Conservation (phyloP, 2,797 vertebrate genomes). For the Tympanoctomys barrerae region DNA sequence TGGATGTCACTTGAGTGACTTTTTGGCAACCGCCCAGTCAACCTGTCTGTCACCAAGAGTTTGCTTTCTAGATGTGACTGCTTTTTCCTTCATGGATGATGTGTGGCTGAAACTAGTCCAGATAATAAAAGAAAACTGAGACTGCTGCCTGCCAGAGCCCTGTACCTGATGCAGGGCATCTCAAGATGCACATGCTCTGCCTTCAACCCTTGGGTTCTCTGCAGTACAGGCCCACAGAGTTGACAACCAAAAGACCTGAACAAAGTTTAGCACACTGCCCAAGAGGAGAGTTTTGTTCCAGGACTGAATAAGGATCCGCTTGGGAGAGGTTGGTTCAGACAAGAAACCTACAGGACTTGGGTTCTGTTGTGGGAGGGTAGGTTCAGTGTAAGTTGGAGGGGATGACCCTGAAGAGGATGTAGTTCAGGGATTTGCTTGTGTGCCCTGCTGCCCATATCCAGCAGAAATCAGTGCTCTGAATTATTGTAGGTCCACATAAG, state of each 20-base stretch:
- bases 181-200: not conserved
- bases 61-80: not conserved
- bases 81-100: not conserved
- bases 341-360: not conserved
- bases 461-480: not conserved
- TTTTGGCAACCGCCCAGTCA: conserved; percentile 16
- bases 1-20: conserved; percentile 23
- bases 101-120: not conserved
- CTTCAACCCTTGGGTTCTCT: not conserved
- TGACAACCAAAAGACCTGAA: not conserved
- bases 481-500: not conserved
- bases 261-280: not conserved
- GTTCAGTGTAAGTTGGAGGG: not conserved
- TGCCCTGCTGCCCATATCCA: not conserved
- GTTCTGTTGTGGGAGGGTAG: not conserved
- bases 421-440: not conserved
- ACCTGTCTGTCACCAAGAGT: not conserved
- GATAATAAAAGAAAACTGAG: not conserved
- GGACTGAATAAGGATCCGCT: not conserved
- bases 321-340: not conserved
- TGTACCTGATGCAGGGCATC: not conserved
- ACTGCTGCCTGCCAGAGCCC: not conserved
- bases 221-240: not conserved
- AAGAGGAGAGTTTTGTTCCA: not conserved
- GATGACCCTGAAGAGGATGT: not conserved